Evolutionary conservation across 1,140 invertebrate species (phyloP), one percentile per base, ranked within the genome.

Genomic region (Pogonognathellus flavescens): DNA sequence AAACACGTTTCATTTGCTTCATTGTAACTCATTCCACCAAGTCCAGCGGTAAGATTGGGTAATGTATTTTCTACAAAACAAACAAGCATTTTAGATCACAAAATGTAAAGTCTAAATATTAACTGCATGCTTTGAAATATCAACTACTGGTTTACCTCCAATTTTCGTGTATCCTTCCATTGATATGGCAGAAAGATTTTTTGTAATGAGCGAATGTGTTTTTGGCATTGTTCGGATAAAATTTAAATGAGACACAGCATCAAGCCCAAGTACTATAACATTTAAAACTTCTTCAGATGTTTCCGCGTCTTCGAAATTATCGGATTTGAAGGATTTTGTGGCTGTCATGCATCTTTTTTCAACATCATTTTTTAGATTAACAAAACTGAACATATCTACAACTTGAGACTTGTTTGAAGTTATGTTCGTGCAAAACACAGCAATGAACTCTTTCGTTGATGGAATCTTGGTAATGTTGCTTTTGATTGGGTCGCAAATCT

Each of bases 31-130:
- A 94, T 89, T 0, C 95, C 95, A 0, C 93, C 93, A 0, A 96
- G 89, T 9, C 95, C 91, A 0, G 95, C 93, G 0, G 95, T 92
- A 41, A 97, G 87, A 90, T 97, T 97, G 0, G 95, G 95, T 89
- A 95, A 96, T 0, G 95, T 96, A 89, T 96, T 96, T 89, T 95
- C 95, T 1, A 18, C 14, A 16, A 16, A 3, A 18, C 18, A 20
- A 55, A 14, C 53, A 55, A 14, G 9, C 11, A 9, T 55, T 55
- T 55, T 55, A 55, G 9, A 55, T 18, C 9, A 20, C n/a, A n/a
- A n/a, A n/a, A n/a, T n/a, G n/a, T n/a, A n/a, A n/a, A n/a, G n/a
- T n/a, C n/a, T n/a, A n/a, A 60, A n/a, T 9, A 9, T 60, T 60
- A 60, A 11, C 6, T 60, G 5, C 8, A 11, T 14, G 57, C 18